A percentile compares a stretch with the other conserved stretches of the same genome.
Conservation (phyloP, 2,797 vertebrate species). For the Pitangus sulphuratus region DNA sequence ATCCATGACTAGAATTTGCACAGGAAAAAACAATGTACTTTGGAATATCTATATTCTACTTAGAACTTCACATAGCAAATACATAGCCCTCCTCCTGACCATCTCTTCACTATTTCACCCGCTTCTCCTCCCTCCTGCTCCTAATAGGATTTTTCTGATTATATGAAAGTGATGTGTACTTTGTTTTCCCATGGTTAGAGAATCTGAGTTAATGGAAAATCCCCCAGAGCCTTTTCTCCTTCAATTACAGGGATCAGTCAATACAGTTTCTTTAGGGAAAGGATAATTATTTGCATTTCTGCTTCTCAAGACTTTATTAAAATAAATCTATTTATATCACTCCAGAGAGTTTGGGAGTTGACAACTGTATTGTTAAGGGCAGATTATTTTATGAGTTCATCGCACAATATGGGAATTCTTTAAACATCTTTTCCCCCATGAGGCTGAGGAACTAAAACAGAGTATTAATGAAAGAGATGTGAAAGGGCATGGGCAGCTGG, state of each 20-base stretch:
- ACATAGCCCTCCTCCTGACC: neutral
- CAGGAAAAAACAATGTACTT: neutral
- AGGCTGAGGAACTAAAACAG: neutral
- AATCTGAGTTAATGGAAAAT: constrained; percentile 6
- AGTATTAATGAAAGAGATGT: neutral
- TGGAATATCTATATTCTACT: neutral
- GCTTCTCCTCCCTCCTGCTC: neutral
- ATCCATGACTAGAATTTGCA: neutral
- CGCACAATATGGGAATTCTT: neutral
- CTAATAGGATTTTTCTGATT: neutral
- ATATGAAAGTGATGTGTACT: neutral
- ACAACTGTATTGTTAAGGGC: neutral
- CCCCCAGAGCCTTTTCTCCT: constrained; percentile 4
- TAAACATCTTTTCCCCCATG: neutral
- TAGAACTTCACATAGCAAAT: neutral
- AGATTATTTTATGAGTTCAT: neutral
- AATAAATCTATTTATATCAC: constrained; percentile 5
- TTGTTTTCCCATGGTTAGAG: neutral
- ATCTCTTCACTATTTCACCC: neutral
- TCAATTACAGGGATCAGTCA: constrained; percentile 23
- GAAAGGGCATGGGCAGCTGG: neutral
- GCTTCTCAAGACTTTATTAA: constrained; percentile 22
- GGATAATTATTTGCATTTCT: constrained; percentile 28
- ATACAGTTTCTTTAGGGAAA: constrained; percentile 8
- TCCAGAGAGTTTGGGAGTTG: neutral